Conservation (phyloP, 2,888 invertebrate genomes). For the Bombyx huttoni region DNA sequence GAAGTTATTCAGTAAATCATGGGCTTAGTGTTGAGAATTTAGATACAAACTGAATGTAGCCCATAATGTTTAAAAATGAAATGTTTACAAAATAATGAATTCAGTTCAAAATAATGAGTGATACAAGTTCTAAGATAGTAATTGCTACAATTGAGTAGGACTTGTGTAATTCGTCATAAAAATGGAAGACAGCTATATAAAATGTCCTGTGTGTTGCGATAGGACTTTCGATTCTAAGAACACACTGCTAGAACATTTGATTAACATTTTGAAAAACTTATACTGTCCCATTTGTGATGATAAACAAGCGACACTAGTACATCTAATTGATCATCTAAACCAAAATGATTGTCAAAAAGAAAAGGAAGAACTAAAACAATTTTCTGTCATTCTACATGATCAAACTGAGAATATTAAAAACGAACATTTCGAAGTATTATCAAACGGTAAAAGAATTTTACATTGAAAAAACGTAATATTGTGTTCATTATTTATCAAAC, state of each 20-base stretch:
- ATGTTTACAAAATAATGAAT: constrained; percentile 35
- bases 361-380: constrained; percentile 7
- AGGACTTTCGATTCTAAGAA: constrained; percentile 72
- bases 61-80: constrained; percentile 19
- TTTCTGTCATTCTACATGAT: not conserved
- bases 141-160: not conserved
- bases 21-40: constrained; percentile 42
- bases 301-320: constrained; percentile 63
- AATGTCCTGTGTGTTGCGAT: constrained; percentile 77
- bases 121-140: not conserved
- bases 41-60: constrained; percentile 50
- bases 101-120: not conserved
- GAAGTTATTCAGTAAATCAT: constrained; percentile 59
- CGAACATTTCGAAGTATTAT: not conserved
- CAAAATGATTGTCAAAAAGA: constrained; percentile 30
- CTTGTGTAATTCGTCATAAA: constrained; percentile 12
- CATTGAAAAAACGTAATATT: not conserved
- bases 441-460: not conserved
- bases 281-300: constrained; percentile 73
- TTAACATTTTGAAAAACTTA: constrained; percentile 58
- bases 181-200: constrained; percentile 66
- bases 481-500: too few relatives aligned
- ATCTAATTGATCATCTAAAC: constrained; percentile 73
- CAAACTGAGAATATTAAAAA: not conserved
- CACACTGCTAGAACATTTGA: constrained; percentile 67